phyloP scores from a whole-genome alignment of 2,888 invertebrate species.

The Chloroclysta siterata region DNA sequence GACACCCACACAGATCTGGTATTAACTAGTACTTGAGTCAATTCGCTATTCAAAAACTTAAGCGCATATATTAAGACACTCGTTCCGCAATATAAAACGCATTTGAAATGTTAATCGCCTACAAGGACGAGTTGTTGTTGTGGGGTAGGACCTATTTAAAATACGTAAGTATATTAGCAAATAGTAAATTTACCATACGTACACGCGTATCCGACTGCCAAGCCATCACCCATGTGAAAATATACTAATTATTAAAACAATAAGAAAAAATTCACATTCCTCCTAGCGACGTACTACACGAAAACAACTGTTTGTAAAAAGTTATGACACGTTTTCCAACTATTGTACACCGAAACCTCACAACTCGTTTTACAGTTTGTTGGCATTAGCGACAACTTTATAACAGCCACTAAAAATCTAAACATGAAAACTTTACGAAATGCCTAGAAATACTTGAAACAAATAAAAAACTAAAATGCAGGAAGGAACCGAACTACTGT shows the following conservation, averaged over 20 bases:
- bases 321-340: conserved; percentile 79
- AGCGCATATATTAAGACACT: conserved; percentile 54
- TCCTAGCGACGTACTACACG: conserved; percentile 69
- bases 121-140: conserved; percentile 64
- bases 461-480: conserved; percentile 82
- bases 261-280: conserved; percentile 77
- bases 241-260: conserved; percentile 75
- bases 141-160: conserved; percentile 9
- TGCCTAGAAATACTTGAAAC: conserved; percentile 69
- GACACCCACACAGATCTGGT: conserved; percentile 40
- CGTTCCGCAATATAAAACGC: conserved; percentile 60
- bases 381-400: conserved; percentile 65
- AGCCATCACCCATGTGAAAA: conserved; percentile 84
- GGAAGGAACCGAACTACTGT: conserved; percentile 54
- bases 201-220: conserved; percentile 84
- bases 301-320: conserved; percentile 74
- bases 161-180: conserved; percentile 28
- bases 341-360: conserved; percentile 60
- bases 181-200: conserved; percentile 53
- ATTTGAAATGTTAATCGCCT: conserved; percentile 69
- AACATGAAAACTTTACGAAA: conserved; percentile 67
- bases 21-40: conserved; percentile 37
- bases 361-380: conserved; percentile 56
- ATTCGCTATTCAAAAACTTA: conserved; percentile 46
- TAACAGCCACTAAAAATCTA: conserved; percentile 61